These are phyloP conservation scores for Corythoichthys intestinalis DNA, from an alignment of 2,113 vertebrate species.

Conservation along the genomic window DNA sequence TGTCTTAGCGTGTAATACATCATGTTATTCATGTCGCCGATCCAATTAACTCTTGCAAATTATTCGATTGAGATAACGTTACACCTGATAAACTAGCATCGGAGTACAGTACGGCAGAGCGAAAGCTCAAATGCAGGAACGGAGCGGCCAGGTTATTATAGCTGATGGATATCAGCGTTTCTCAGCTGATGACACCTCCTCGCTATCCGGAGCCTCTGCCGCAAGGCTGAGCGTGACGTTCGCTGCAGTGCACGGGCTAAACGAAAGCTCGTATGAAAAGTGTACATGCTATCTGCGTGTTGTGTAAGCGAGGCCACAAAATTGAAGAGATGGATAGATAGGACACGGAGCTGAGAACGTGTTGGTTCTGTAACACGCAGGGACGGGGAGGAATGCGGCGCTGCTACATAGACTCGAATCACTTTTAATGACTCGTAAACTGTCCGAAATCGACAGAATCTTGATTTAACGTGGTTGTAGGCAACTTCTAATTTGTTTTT, in stretches of 20 bases:
- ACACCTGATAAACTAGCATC: not conserved
- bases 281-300: slow-evolving; percentile 2
- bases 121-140: slow-evolving; percentile 30
- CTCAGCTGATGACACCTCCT: slow-evolving; percentile 52
- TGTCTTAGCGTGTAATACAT: not conserved
- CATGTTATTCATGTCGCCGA: not conserved
- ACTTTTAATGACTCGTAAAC: not conserved
- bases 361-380: not conserved
- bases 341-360: not conserved
- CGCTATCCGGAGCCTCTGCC: slow-evolving; percentile 49
- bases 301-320: slow-evolving; percentile 2
- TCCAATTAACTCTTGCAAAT: not conserved
- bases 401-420: not conserved
- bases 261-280: not conserved
- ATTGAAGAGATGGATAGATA: slow-evolving; percentile 37
- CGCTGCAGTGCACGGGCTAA: slow-evolving; percentile 2
- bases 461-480: not conserved
- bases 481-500: not conserved
- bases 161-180: slow-evolving; percentile 58
- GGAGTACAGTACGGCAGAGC: slow-evolving; percentile 3
- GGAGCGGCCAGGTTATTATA: slow-evolving; percentile 53
- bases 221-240: slow-evolving; percentile 38
- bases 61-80: not conserved
- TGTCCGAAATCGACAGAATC: not conserved
- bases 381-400: not conserved